Conservation (phyloP, 2,888 invertebrate species). For the Macrophya annulata region DNA sequence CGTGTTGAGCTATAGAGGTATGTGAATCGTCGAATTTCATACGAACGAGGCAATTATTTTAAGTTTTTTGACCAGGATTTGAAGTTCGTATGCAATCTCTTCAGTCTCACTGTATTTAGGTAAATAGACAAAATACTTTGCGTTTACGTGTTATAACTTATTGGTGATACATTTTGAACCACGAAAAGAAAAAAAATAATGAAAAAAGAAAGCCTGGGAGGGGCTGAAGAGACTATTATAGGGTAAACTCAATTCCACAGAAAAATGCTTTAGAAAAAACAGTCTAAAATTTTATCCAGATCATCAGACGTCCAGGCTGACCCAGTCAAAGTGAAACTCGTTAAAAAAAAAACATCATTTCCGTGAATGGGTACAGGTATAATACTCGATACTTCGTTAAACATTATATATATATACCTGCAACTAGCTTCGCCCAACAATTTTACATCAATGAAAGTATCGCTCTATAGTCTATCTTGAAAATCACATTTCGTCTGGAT, state of each 20-base stretch:
- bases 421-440: background rate
- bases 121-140: background rate
- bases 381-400: background rate
- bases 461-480: background rate
- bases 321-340: background rate
- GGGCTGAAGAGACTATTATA: background rate
- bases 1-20: background rate
- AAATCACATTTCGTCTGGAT: background rate
- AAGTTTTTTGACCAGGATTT: background rate
- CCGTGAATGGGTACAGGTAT: background rate
- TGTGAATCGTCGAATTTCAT: background rate
- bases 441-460: background rate
- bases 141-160: background rate
- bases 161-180: background rate
- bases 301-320: background rate
- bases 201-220: background rate
- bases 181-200: background rate
- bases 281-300: background rate
- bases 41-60: constrained; percentile 1
- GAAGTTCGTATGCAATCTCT: background rate
- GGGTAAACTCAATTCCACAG: background rate
- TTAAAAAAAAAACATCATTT: background rate
- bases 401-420: background rate
- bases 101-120: background rate
- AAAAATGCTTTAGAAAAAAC: background rate